phyloP scores from a whole-genome alignment of 1,140 invertebrate species.

The Goniozus legneri region DNA sequence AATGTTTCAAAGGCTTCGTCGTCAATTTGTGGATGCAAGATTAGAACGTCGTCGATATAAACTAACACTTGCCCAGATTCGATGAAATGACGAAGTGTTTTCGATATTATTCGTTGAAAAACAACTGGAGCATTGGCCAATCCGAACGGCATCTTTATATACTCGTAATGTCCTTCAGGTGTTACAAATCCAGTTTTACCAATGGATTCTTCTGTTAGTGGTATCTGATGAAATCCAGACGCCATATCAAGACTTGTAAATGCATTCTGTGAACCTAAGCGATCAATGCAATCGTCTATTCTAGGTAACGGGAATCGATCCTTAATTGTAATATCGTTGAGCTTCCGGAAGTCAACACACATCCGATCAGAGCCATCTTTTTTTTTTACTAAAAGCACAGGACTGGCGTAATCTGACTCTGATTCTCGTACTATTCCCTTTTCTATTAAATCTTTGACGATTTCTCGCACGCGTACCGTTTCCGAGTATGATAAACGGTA shows the following conservation, averaged over 20 bases:
- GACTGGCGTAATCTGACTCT: slow-evolving; percentile 9
- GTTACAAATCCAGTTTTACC: background rate
- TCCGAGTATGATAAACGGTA: slow-evolving; percentile 24
- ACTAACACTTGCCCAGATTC: background rate
- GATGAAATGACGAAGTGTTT: background rate
- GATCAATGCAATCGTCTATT: slow-evolving; percentile 27
- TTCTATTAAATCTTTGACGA: slow-evolving; percentile 23
- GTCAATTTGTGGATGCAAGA: background rate
- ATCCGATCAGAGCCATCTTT: slow-evolving; percentile 13
- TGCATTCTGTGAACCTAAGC: slow-evolving; percentile 25
- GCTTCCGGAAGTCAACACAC: slow-evolving; percentile 12
- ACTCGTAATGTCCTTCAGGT: slow-evolving; percentile 1
- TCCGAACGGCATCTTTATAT: slow-evolving; percentile 1
- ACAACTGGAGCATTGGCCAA: background rate
- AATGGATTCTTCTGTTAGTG: background rate
- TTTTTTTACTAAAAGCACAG: slow-evolving; percentile 12
- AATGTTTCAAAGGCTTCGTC: slow-evolving; percentile 5
- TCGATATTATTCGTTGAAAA: background rate
- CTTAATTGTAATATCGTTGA: slow-evolving; percentile 11
- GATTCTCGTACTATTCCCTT: background rate
- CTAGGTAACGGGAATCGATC: slow-evolving; percentile 10
- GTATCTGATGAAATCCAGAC: slow-evolving; percentile 2
- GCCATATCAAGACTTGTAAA: slow-evolving; percentile 11
- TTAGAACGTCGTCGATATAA: slow-evolving; percentile 9
- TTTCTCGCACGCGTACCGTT: slow-evolving; percentile 25